Base-by-base conservation (phyloP, 2,113 vertebrate genomes). In the Charina bottae region DNA sequence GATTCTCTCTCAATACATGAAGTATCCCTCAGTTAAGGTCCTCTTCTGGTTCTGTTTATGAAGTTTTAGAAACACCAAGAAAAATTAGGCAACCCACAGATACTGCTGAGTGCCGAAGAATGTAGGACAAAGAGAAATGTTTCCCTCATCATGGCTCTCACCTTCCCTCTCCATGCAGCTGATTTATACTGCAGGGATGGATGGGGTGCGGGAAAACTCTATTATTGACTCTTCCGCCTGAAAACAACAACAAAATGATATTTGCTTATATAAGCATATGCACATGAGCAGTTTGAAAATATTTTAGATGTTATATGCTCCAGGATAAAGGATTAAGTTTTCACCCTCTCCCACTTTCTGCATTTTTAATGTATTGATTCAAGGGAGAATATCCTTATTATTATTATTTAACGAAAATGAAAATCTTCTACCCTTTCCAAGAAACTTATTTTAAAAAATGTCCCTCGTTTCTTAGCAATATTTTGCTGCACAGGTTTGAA, bases 341-440 rank as follows among this genome's bases (percentile, higher is more conserved):
- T 78, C 7, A 78, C 6, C 33, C 17, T 21, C 72, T 37, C 33
- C 72, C 0, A 1, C 33, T 78, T 78, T 78, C 33, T 78, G 72
- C 33, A 78, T 78, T 78, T 49, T 78, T 42, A 89, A 49, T 49
- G 59, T 26, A 33, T 68, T 21, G 2, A n/a, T n/a, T 55, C 46
- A 85, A 33, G 17, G 9, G 46, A 19, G 72, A 23, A 11, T 56
- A n/a, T 4, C 37, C 17, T 42, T 78, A 21, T 78, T 78, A 33
- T 42, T 78, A 42, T 42, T 78, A n/a, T n/a, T n/a, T n/a, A n/a
- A n/a, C 53, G 78, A 89, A 92, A 90, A 85, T 87, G 56, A 62
- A 88, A 88, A 26, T 21, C 26, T 4, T 33, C 11, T 53, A 21
- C 55, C 17, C 21, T 60, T 88, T 68, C 6, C 28, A 62, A 21